phyloP scores from a whole-genome alignment of 2,888 invertebrate species.

The Rosalia funebris region DNA sequence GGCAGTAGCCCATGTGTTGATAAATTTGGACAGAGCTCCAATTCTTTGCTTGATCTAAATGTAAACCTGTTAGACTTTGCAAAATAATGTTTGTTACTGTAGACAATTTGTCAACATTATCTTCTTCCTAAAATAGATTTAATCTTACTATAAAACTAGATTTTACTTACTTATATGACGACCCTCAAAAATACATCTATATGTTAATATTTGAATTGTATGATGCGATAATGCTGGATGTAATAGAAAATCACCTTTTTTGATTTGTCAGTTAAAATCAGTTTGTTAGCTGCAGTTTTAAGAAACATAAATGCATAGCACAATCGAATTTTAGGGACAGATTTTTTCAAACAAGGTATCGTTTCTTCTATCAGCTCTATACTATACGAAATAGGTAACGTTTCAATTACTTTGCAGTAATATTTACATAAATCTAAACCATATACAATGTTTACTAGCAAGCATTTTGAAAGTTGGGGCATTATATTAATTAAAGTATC shows the following conservation, averaged over 20 bases:
- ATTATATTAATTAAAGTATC: slow-evolving; percentile 54
- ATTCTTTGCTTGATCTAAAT: slow-evolving; percentile 45
- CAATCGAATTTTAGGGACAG: slow-evolving; percentile 44
- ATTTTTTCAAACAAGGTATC: slow-evolving; percentile 49
- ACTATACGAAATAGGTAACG: slow-evolving; percentile 45
- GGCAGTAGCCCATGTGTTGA: slow-evolving; percentile 54
- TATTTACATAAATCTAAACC: slow-evolving; percentile 46
- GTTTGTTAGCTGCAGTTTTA: slow-evolving; percentile 37
- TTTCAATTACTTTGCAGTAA: slow-evolving; percentile 46
- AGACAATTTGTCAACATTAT: slow-evolving; percentile 43
- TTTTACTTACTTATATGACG: no score
- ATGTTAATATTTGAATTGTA: no score
- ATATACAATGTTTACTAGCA: slow-evolving; percentile 52
- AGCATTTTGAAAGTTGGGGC: slow-evolving; percentile 56
- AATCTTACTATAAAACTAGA: no score
- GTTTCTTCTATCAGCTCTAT: slow-evolving; percentile 53
- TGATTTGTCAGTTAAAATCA: slow-evolving; percentile 24
- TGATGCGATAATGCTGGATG: no score
- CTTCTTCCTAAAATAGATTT: slow-evolving; percentile 43
- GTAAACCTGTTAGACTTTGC: slow-evolving; percentile 47
- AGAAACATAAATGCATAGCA: slow-evolving; percentile 44
- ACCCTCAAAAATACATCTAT: no score
- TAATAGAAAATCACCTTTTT: slow-evolving; percentile 33
- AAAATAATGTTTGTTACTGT: slow-evolving; percentile 49
- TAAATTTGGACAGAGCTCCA: slow-evolving; percentile 48